These are phyloP conservation scores for Melolontha melolontha DNA, from an alignment of 2,888 invertebrate genomes.

Conservation along the genomic window DNA sequence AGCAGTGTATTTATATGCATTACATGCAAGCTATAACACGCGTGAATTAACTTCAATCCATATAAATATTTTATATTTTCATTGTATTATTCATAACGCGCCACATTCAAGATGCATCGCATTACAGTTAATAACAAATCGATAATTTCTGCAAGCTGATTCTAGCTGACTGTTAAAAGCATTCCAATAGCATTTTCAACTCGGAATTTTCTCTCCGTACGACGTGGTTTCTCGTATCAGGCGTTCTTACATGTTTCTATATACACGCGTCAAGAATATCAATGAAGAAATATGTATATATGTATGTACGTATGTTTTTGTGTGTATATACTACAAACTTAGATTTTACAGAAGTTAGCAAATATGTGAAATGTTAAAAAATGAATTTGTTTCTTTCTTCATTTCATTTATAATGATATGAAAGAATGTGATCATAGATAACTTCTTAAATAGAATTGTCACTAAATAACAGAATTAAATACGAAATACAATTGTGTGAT, in stretches of 20 bases:
- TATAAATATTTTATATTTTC: slow-evolving; percentile 6
- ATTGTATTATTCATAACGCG: slow-evolving; percentile 5
- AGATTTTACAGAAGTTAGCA: not conserved
- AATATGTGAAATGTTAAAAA: not conserved
- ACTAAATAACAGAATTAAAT: too few relatives aligned
- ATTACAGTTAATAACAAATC: slow-evolving; percentile 27
- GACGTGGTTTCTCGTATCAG: slow-evolving; percentile 14
- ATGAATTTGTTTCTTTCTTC: too few relatives aligned
- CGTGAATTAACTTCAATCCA: too few relatives aligned
- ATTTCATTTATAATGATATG: too few relatives aligned
- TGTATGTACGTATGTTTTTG: too few relatives aligned
- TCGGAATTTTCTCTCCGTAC: not conserved
- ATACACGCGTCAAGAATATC: not conserved
- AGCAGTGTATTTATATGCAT: too few relatives aligned
- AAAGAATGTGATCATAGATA: too few relatives aligned
- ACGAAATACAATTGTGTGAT: too few relatives aligned
- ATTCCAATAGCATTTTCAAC: slow-evolving; percentile 4
- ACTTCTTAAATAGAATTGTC: too few relatives aligned
- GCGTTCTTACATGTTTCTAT: slow-evolving; percentile 1
- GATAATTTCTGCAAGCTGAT: slow-evolving; percentile 20
- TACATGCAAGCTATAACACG: too few relatives aligned
- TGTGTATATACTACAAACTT: too few relatives aligned
- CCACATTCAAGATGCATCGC: slow-evolving; percentile 14
- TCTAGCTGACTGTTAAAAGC: slow-evolving; percentile 5
- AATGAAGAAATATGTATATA: not conserved